These are phyloP conservation scores for Aethina tumida DNA, from an alignment of 1,140 invertebrate genomes.

Conservation along the genomic window DNA sequence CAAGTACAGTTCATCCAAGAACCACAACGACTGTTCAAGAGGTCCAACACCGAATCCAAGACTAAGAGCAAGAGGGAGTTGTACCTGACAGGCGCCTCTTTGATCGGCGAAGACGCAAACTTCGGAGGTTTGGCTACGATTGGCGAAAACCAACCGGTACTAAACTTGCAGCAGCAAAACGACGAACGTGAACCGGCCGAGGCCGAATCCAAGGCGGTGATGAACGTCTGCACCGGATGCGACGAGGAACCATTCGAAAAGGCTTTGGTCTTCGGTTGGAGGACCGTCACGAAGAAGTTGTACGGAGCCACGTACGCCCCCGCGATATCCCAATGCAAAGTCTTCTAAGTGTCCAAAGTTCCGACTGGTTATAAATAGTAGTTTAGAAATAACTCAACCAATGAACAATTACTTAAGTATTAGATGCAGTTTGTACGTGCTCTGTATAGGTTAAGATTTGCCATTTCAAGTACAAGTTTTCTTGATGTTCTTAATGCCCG, in stretches of 20 bases:
- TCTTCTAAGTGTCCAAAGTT: no score
- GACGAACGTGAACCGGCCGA: constrained; percentile 72
- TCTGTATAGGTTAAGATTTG: no score
- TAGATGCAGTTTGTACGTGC: no score
- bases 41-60: constrained; percentile 30
- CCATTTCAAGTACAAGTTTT: no score
- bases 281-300: constrained; percentile 58
- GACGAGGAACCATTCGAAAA: constrained; percentile 64
- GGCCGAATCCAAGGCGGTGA: constrained; percentile 65
- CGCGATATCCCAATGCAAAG: constrained; percentile 54
- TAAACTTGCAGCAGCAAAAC: constrained; percentile 42
- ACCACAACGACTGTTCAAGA: constrained; percentile 41
- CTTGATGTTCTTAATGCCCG: no score
- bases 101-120: constrained; percentile 36
- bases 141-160: constrained; percentile 47
- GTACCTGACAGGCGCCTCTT: constrained; percentile 38
- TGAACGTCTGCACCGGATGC: constrained; percentile 66
- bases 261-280: constrained; percentile 64
- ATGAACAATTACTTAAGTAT: no score
- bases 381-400: no score
- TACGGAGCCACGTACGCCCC: constrained; percentile 60
- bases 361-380: no score
- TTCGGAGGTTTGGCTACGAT: constrained; percentile 54
- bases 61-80: constrained; percentile 51
- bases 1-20: no score